Conservation (phyloP, 2,888 invertebrate genomes). For the Capitulum mitella region DNA sequence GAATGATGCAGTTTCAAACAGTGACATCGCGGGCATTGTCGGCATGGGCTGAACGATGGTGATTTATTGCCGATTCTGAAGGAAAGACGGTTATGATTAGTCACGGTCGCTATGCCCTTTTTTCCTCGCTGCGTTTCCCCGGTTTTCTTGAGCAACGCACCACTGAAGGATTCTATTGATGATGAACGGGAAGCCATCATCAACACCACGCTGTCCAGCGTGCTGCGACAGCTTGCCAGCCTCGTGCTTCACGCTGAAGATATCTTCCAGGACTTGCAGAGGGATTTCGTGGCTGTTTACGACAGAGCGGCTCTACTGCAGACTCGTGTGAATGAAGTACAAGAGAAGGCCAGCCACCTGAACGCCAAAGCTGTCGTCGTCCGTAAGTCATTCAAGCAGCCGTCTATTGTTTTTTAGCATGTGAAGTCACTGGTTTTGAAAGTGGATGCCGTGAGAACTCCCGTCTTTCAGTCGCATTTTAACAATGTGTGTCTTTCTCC, state of each 20-base stretch:
- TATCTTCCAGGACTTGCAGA: constrained; percentile 72
- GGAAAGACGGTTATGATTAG: background rate
- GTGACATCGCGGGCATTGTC: too few species aligned
- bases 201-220: constrained; percentile 76
- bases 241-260: constrained; percentile 74
- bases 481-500: too few species aligned
- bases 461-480: too few species aligned
- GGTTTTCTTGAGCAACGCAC: background rate
- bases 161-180: constrained; percentile 43
- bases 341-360: constrained; percentile 61
- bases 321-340: constrained; percentile 60
- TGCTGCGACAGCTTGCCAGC: constrained; percentile 75
- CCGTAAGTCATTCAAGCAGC: too few species aligned
- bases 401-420: too few species aligned
- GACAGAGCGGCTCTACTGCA: constrained; percentile 65
- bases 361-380: constrained; percentile 88
- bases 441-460: too few species aligned
- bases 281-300: constrained; percentile 64
- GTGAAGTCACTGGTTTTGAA: too few species aligned
- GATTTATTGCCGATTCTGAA: background rate
- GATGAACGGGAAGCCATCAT: constrained; percentile 78
- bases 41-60: background rate
- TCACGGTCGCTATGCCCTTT: background rate
- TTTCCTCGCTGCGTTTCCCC: background rate
- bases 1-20: background rate